These are phyloP conservation scores for Epirrhoe alternata DNA, from an alignment of 2,888 invertebrate genomes.

Conservation along the genomic window DNA sequence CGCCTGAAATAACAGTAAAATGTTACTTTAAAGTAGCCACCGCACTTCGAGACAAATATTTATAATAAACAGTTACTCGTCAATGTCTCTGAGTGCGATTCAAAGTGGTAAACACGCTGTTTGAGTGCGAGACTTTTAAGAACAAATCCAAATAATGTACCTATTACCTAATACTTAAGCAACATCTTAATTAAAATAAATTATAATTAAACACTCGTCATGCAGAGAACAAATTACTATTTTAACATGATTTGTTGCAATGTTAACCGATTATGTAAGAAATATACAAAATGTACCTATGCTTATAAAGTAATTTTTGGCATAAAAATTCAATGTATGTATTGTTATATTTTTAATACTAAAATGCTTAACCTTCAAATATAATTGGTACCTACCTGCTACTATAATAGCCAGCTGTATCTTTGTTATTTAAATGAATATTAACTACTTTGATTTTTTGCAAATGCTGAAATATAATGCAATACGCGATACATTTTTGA, in stretches of 20 bases:
- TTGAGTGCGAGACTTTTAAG: no score
- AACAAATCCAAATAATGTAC: neutral
- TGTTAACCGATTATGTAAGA: neutral
- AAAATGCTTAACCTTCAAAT: neutral
- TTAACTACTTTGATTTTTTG: no score
- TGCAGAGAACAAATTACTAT: constrained; percentile 9
- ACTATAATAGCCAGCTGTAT: neutral
- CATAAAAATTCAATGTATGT: neutral
- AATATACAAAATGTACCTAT: neutral
- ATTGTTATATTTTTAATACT: no score
- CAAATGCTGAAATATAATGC: no score
- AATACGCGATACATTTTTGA: no score
- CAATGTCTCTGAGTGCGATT: neutral
- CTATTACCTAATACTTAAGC: constrained; percentile 29
- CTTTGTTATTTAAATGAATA: neutral
- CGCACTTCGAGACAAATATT: no score
- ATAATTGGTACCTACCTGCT: neutral
- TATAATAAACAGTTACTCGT: no score
- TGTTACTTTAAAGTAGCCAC: neutral
- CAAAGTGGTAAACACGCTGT: neutral
- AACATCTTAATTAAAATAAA: constrained; percentile 14
- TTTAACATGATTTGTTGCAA: neutral
- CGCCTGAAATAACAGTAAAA: constrained; percentile 61
- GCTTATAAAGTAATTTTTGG: neutral
- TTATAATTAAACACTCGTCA: neutral